Conservation (phyloP, 2,113 vertebrate species). For the Saccopteryx bilineata region DNA sequence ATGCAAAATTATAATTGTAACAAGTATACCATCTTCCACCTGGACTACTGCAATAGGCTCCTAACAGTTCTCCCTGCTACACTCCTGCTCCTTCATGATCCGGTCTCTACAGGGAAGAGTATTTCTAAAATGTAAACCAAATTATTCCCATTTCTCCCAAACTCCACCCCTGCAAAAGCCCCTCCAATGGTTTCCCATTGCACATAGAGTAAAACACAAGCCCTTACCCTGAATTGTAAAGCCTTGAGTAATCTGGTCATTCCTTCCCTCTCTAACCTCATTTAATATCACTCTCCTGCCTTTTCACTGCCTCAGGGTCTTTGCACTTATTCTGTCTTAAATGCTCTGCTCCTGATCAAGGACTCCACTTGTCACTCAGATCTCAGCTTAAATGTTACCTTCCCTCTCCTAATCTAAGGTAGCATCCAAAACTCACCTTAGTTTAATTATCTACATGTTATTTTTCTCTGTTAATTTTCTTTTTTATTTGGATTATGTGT, state of each 20-base stretch:
- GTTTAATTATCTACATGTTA: not conserved
- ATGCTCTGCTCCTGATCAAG: not conserved
- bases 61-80: not conserved
- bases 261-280: not conserved
- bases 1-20: not conserved
- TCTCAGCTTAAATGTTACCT: not conserved
- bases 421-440: not conserved
- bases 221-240: not conserved
- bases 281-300: not conserved
- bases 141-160: not conserved
- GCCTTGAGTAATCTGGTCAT: not conserved
- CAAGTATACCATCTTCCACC: not conserved
- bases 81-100: not conserved
- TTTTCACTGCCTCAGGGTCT: not conserved
- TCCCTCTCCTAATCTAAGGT: not conserved
- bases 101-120: not conserved
- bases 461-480: not conserved
- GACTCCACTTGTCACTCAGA: not conserved
- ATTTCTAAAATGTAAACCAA: conserved; percentile 37
- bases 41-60: not conserved
- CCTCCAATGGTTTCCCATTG: not conserved
- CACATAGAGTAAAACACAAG: not conserved
- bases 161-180: not conserved
- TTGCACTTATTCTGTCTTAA: not conserved
- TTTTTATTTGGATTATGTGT: not conserved